Base-by-base conservation (phyloP, 2,888 invertebrate genomes). In the Agrotis clavis region DNA sequence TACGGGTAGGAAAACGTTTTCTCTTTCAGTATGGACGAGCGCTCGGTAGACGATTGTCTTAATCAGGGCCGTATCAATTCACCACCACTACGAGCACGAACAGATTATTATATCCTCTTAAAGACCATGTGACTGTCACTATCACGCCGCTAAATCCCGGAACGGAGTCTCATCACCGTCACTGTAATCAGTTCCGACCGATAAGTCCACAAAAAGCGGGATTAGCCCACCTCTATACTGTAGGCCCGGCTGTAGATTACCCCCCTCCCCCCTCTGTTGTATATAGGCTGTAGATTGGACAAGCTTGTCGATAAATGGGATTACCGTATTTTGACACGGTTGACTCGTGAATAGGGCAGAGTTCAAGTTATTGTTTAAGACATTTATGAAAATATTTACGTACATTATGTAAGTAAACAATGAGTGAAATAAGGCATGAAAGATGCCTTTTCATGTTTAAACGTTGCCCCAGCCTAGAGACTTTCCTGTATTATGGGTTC, bases 201-300 rank as follows among this genome's bases (percentile, higher is more conserved):
- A 85, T 86, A 83, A 83, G 64, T 73, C 63, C 56, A 71, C 72
- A 85, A 87, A 85, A 83, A 83, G 85, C 72, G n/a, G 87, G 87
- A 86, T 86, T 86, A 86, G 60, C 61, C 25, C 56, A 25, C 48
- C 57, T 54, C 63, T 54, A 61, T 11, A 65, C 41, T 16, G 21
- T 18, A 48, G n/a, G 57, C 57, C 35, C 19, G 18, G 14, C 57
- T 62, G 25, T 54, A 53, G 53, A 57, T 57, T 57, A 57, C 25
- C 35, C 35, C 6, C 21, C 35, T 7, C 35, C 30, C 35, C 35
- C 35, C 6, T 30, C 35, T 35, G 35, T 41, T 41, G 41, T 41
- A 41, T 13, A n/a, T 30, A 56, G 53, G 63, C 76, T 51, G 50
- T 51, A 60, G 65, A 82, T 68, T 73, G 51, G 16, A 59, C 72